Evolutionary conservation across 1,140 invertebrate genomes (phyloP).

Genomic region (Wiebesia pumilae): DNA sequence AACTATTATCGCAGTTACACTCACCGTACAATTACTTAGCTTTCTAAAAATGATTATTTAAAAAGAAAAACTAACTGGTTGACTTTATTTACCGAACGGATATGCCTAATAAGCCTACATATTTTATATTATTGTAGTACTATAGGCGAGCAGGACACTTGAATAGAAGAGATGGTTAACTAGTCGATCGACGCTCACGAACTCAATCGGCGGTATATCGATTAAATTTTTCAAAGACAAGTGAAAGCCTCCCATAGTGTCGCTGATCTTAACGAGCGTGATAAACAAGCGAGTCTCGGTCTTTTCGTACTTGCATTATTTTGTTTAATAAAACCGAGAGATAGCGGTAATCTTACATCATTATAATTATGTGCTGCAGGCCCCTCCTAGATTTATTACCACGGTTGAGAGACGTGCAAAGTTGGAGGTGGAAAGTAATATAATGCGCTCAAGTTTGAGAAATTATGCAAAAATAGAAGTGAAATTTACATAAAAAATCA

Average conservation of each 20-base stretch:
- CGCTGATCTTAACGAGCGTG: not conserved
- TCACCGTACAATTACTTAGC: not conserved
- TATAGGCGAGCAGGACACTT: not conserved
- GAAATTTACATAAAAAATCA: conserved; percentile 1
- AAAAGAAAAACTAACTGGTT: not conserved
- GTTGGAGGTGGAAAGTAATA: not conserved
- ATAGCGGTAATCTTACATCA: not conserved
- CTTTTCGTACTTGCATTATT: not conserved
- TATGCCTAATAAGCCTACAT: not conserved
- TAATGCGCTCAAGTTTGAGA: not conserved
- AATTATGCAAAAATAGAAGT: conserved; percentile 40
- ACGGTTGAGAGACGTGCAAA: not conserved
- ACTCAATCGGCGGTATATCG: not conserved
- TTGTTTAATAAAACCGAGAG: not conserved
- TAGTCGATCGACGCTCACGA: not conserved
- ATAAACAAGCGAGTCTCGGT: not conserved
- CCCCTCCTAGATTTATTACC: not conserved
- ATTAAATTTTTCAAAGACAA: not conserved
- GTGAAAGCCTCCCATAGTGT: not conserved
- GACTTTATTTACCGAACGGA: not conserved
- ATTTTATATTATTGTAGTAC: not conserved
- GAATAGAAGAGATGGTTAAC: not conserved
- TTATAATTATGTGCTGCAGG: not conserved
- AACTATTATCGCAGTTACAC: not conserved
- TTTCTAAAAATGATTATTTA: not conserved